A percentile compares a stretch with the other conserved stretches of the same genome.
Conservation (phyloP, 2,888 invertebrate species). For the Notodonta ziczac region DNA sequence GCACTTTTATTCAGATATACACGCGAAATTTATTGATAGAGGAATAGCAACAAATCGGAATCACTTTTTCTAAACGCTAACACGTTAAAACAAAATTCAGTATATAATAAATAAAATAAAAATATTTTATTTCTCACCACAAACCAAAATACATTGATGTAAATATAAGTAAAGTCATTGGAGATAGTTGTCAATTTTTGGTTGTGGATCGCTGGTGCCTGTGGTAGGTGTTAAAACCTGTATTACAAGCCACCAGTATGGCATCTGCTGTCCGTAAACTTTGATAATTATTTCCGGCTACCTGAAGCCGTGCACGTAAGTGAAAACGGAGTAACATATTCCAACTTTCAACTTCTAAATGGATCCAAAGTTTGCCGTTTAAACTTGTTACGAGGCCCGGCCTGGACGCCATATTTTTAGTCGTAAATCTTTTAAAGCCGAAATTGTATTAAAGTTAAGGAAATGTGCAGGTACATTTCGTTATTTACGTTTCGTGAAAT, state of each 20-base stretch:
- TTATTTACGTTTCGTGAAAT: constrained; percentile 3
- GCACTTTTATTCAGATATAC: no score
- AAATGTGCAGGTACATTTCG: constrained; percentile 8
- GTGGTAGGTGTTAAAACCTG: no score
- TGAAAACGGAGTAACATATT: constrained; percentile 35
- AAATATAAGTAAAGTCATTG: no score
- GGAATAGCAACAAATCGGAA: no score
- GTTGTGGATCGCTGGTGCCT: no score
- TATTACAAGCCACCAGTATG: neutral
- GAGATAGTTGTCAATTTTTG: no score
- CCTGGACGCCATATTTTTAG: constrained; percentile 34
- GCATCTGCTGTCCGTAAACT: constrained; percentile 27
- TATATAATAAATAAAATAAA: no score
- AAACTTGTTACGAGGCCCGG: constrained; percentile 52
- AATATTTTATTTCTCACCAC: no score
- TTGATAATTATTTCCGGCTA: constrained; percentile 33
- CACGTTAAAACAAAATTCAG: no score
- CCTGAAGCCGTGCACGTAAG: constrained; percentile 28
- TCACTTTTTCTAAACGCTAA: no score
- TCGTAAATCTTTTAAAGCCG: constrained; percentile 44
- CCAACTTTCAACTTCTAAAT: constrained; percentile 50
- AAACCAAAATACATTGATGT: no score
- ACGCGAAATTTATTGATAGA: no score
- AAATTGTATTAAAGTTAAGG: constrained; percentile 33
- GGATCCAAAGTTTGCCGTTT: constrained; percentile 57